Conservation (phyloP, 2,113 vertebrate genomes). For the Lepus timidus region DNA sequence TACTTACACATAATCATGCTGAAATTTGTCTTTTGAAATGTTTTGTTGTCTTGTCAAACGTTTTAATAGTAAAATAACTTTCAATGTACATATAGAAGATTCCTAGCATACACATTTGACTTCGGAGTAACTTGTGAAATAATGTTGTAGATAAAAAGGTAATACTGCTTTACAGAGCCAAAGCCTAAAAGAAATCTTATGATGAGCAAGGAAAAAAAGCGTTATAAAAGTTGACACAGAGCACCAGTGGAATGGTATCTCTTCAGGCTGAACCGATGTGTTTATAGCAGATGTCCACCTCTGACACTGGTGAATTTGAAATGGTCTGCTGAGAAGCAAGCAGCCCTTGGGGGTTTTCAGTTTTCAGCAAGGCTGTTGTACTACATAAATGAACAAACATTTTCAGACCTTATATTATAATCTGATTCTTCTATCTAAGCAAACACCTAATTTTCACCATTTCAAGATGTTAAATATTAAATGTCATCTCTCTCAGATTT, state of each 20-base stretch:
- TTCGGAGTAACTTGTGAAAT: conserved; percentile 51
- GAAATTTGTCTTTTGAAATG: conserved; percentile 53
- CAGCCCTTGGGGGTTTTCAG: neutral
- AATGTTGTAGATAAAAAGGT: neutral
- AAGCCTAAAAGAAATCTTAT: conserved; percentile 12
- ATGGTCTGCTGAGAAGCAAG: neutral
- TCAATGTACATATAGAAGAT: neutral
- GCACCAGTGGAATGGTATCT: conserved; percentile 13
- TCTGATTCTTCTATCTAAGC: conserved; percentile 6
- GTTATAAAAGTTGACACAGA: conserved; percentile 38
- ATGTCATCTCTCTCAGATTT: conserved; percentile 37
- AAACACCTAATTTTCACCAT: neutral
- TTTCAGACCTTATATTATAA: conserved; percentile 31
- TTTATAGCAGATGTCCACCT: conserved; percentile 10
- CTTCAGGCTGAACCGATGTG: neutral
- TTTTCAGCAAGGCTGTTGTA: neutral
- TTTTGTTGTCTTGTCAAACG: neutral
- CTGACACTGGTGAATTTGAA: neutral
- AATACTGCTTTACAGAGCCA: neutral
- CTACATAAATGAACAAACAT: neutral
- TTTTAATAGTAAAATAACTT: conserved; percentile 38
- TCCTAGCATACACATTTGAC: neutral
- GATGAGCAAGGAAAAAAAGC: conserved; percentile 17
- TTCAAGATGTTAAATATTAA: conserved; percentile 32
- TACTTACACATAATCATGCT: conserved; percentile 34